Evolutionary conservation across 2,797 vertebrate species (phyloP).

Genomic region (Hoplostethus atlanticus): DNA sequence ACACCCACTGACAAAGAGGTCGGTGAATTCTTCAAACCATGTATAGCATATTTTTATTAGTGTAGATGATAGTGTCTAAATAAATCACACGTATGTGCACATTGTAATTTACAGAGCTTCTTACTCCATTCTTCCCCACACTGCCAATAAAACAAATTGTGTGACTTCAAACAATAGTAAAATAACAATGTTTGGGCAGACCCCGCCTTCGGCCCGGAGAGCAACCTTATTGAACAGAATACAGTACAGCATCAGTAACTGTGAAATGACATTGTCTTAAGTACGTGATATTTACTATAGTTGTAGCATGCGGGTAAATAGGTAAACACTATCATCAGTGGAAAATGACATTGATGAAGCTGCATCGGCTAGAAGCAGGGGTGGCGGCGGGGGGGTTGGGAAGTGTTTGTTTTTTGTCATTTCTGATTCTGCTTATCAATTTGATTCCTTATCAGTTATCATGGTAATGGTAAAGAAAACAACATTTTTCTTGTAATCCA

Average conservation of each 20-base stretch:
- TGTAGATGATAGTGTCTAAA: conserved; percentile 51
- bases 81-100: conserved; percentile 42
- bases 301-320: conserved; percentile 72
- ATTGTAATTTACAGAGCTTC: conserved; percentile 42
- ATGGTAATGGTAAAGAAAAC: no score
- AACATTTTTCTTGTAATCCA: neutral
- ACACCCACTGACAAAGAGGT: conserved; percentile 38
- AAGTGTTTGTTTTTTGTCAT: conserved; percentile 48
- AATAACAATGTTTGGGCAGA: conserved; percentile 24
- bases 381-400: neutral
- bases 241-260: conserved; percentile 33
- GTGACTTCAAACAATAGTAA: conserved; percentile 48
- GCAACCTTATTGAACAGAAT: conserved; percentile 24
- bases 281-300: conserved; percentile 44
- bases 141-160: conserved; percentile 37
- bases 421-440: conserved; percentile 62
- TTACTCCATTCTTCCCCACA: conserved; percentile 24
- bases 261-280: conserved; percentile 30
- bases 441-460: neutral
- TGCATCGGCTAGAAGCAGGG: conserved; percentile 47
- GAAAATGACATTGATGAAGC: conserved; percentile 30
- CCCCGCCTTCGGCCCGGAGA: neutral
- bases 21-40: conserved; percentile 42
- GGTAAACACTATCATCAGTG: conserved; percentile 54
- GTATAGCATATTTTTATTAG: conserved; percentile 26